Base-by-base conservation (phyloP, 2,113 vertebrate genomes). In the Percina caprodes region DNA sequence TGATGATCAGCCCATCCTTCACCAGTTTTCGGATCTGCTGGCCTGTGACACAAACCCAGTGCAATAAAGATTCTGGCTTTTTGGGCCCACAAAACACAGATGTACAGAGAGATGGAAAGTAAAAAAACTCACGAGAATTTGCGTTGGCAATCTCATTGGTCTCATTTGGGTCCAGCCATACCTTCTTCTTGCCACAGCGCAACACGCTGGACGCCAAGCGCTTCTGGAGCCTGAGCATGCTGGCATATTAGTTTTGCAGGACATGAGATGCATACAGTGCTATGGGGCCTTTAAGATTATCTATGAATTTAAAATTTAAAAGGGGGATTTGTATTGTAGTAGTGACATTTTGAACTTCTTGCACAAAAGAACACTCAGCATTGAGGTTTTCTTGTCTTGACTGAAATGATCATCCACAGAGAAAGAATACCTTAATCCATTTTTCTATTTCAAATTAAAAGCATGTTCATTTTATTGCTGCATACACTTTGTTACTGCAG, bases 121-220 rank as follows among this genome's bases (percentile, higher is more conserved):
- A n/a, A 19, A 54, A 54, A 1, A n/a, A 82, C 89, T 94, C 79
- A 99, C 97, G 96, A 6, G 97, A 99, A 86, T 99, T 99, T 77
- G 98, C 98, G 0, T 98, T 99, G 89, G 97, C 97, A 18, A 99
- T 99, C 93, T 99, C 98, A 21, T 99, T 98, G 83, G 98, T 99
- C 80, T 99, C 97, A 0, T 99, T 99, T 75, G 98, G 98, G 78
- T 99, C 98, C 84, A 99, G 89, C 97, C 98, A 99, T 63, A 99
- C 97, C 84, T 99, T 99, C 94, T 98, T 98, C 84, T 99, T 99
- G 74, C 98, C 97, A 77, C 98, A 99, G 94, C 97, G 96, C 86
- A 99, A 91, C 14, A 99, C 97, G 84, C 98, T 99, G 89, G 97
- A 97, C 59, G 98, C 97, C 90, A 99, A 89, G 91, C 97, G 95